Evolutionary conservation across 2,113 vertebrate genomes (phyloP), one percentile per base, ranked within the genome.

Genomic region (Hippocampus barbouri): DNA sequence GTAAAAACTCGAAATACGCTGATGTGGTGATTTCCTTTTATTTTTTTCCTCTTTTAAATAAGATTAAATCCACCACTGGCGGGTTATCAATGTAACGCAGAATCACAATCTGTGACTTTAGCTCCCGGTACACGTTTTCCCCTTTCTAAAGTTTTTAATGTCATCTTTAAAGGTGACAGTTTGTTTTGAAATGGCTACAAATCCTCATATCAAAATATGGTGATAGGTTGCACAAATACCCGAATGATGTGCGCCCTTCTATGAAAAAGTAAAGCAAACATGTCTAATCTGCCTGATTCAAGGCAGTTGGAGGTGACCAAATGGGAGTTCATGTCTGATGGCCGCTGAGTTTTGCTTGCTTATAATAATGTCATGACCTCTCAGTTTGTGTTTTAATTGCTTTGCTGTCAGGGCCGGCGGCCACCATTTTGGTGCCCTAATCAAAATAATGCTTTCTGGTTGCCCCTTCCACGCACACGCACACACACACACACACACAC

Each of bases 281-380:
- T 0, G 11, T 18, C 38, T 66, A 60, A 73, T 79, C 40, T 47
- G 21, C 8, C 27, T 25, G 15, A 64, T 47, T 25, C 25, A 56
- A 70, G 43, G n/a, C 4, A 64, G 2, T 5, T 4, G 12, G 53
- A 69, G 5, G 38, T 45, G 38, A 68, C 40, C 27, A 49, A 62
- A 76, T 25, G 49, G 68, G 30, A 51, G 49, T 60, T 30, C 11
- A 38, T 68, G 68, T 71, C 64, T 66, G n/a, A 73, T 73, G 68
- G 54, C 64, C 49, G 34, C 23, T 25, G 16, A n/a, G n/a, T 66
- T 43, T 79, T 70, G 60, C 40, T 7, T 21, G 34, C 34, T 38
- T 38, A 38, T 38, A 7, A 38, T 30, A 4, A 30, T 38, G 34
- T 38, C 34, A 38, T 6, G 5, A 38, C 34, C 34, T 38, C 5